Percentiles rank a stretch among this genome's conserved stretches.
Conservation (phyloP, 2,888 invertebrate genomes). For the Cynaeus angustus region DNA sequence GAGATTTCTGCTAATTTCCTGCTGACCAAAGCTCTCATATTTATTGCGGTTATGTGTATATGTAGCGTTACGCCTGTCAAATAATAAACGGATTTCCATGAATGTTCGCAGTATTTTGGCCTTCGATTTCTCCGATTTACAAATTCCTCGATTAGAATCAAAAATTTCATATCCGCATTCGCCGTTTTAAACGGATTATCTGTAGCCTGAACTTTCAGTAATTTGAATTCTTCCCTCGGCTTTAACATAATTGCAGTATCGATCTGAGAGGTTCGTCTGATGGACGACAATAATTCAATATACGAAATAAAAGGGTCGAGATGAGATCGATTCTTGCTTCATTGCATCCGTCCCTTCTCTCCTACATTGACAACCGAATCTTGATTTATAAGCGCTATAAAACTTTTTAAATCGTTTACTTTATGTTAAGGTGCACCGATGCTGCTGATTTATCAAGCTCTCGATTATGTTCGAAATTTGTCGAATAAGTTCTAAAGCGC, state of each 20-base stretch:
- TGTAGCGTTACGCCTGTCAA: slow-evolving; percentile 7
- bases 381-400: slow-evolving; percentile 41
- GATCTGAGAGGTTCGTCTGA: slow-evolving; percentile 31
- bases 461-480: slow-evolving; percentile 13
- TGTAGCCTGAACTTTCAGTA: slow-evolving; percentile 33
- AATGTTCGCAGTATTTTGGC: slow-evolving; percentile 6
- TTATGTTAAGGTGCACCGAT: slow-evolving; percentile 24
- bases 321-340: slow-evolving; percentile 38
- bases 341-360: slow-evolving; percentile 28
- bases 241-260: slow-evolving; percentile 44
- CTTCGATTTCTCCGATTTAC: slow-evolving; percentile 15
- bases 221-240: slow-evolving; percentile 42
- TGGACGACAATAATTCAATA: slow-evolving; percentile 41
- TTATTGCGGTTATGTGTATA: neutral
- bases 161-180: slow-evolving; percentile 41
- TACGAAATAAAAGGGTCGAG: slow-evolving; percentile 30
- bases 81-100: slow-evolving; percentile 35
- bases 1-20: slow-evolving; percentile 37
- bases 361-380: slow-evolving; percentile 37
- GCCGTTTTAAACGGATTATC: slow-evolving; percentile 38
- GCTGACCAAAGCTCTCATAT: slow-evolving; percentile 23
- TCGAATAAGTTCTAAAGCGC: no score
- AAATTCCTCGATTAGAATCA: slow-evolving; percentile 31
- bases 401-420: slow-evolving; percentile 42
- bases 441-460: slow-evolving; percentile 33